Evolutionary conservation across 2,113 vertebrate genomes (phyloP), one percentile per base, ranked within the genome.

Genomic region (Bos javanicus): DNA sequence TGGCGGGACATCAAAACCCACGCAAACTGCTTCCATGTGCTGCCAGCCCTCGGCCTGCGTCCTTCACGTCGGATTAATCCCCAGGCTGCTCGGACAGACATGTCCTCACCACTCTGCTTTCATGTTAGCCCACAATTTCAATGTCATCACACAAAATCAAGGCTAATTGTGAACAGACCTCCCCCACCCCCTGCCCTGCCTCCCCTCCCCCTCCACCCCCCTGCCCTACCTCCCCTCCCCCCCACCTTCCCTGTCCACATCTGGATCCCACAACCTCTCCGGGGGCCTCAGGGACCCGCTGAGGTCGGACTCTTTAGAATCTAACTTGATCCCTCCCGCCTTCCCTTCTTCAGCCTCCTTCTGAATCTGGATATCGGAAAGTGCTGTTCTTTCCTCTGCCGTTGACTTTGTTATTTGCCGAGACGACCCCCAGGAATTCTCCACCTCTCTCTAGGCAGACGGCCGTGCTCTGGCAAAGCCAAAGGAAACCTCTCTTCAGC

Each of bases 91-190:
- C 2, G 48, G 98, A 94, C 87, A 5, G 82, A 87, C 98, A 82
- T 98, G 98, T 99, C 98, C 98, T 98, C 98, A 97, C 98, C 97
- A 97, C 97, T 97, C 96, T 57, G 98, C 99, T 99, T 99, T 99
- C 98, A 99, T 99, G 99, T 99, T 96, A 98, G 99, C 98, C 98
- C 99, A 94, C 98, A 98, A 98, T 98, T 98, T 98, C 98, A 96
- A 98, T 98, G 99, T 99, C 99, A 99, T 99, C 99, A 95, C 98
- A 98, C 98, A 98, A 99, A 99, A 99, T 99, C 99, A 99, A 98
- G 98, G 98, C 99, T 99, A 99, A 99, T 99, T 99, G 99, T 98
- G 99, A 99, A 99, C 99, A 99, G 99, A 98, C 85, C 98, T 98
- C 91, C 90, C 94, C 97, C 97, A 83, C 62, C 95, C 92, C 94